Evolutionary conservation across 2,113 vertebrate genomes (phyloP).

Genomic region (Xiphophorus couchianus): DNA sequence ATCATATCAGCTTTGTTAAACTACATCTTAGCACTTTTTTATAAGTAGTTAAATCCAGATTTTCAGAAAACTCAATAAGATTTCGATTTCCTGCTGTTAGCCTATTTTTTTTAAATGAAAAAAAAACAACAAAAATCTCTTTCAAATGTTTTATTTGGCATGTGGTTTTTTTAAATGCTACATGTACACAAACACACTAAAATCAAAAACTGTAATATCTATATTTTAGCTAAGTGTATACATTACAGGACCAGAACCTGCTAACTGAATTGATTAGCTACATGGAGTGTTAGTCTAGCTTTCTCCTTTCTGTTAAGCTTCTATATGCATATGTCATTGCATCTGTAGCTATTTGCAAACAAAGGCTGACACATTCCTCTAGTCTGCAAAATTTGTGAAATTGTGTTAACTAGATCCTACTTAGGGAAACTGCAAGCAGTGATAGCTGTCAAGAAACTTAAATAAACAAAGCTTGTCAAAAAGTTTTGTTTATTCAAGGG

Average conservation of each 20-base stretch:
- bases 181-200: neutral
- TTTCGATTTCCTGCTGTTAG: neutral
- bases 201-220: neutral
- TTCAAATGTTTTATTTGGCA: neutral
- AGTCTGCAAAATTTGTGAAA: too few species aligned
- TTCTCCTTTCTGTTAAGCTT: neutral
- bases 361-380: too few species aligned
- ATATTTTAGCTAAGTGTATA: neutral
- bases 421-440: too few species aligned
- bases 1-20: neutral
- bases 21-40: neutral
- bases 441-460: too few species aligned
- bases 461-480: too few species aligned
- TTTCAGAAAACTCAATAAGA: neutral
- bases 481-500: too few species aligned
- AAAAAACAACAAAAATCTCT: too few species aligned
- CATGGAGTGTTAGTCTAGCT: neutral
- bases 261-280: neutral
- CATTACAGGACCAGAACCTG: neutral
- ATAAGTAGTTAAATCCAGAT: neutral
- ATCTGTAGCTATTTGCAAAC: too few species aligned
- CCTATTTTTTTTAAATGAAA: too few species aligned
- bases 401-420: too few species aligned
- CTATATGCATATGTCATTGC: too few species aligned
- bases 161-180: neutral